A percentile compares a stretch with the other conserved stretches of the same genome.
These are phyloP conservation scores for Sula dactylatra DNA, from an alignment of 2,113 vertebrate species.

Conservation along the genomic window DNA sequence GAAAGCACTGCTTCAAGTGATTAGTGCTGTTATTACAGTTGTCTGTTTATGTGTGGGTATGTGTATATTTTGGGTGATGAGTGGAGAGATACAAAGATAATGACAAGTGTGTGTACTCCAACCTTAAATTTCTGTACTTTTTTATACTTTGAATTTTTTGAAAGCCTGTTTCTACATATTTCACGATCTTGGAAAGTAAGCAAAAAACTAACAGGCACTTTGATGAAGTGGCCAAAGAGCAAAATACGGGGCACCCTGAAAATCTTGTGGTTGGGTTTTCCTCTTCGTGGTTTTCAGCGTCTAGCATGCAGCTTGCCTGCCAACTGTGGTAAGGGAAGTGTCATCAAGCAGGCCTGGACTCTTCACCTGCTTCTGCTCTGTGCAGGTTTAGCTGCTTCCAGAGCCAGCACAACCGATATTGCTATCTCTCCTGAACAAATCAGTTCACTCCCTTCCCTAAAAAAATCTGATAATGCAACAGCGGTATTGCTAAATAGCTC, in stretches of 20 bases:
- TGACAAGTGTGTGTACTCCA: background rate
- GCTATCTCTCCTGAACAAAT: background rate
- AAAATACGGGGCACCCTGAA: background rate
- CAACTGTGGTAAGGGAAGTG: background rate
- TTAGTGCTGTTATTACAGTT: background rate
- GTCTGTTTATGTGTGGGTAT: background rate
- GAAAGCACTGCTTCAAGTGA: background rate
- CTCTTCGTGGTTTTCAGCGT: background rate
- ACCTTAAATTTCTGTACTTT: background rate
- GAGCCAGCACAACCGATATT: background rate
- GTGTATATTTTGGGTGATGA: background rate
- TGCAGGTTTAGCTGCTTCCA: conserved; percentile 29
- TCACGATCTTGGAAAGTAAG: background rate
- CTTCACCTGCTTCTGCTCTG: background rate
- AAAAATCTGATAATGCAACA: background rate
- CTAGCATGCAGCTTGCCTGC: background rate
- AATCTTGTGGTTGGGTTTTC: background rate
- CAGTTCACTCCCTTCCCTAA: background rate
- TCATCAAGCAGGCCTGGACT: background rate
- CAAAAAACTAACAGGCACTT: background rate
- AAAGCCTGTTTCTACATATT: background rate
- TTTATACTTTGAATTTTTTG: background rate
- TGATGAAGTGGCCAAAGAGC: background rate
- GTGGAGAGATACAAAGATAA: background rate
- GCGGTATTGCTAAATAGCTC: background rate